Conservation (phyloP, 2,888 invertebrate genomes). For the Plagodis pulveraria region DNA sequence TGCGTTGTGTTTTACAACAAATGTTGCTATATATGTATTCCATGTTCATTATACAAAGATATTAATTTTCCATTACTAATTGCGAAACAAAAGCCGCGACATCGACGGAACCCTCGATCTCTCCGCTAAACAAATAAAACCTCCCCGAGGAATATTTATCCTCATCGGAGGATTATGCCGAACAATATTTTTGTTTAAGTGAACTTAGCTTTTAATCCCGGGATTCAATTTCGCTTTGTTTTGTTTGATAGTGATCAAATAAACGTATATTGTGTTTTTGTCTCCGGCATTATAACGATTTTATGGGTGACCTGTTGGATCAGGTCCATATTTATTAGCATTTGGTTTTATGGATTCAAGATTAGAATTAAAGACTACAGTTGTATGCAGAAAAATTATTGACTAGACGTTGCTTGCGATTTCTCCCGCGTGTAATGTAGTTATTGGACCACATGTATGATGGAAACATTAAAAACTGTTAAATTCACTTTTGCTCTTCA, state of each 20-base stretch:
- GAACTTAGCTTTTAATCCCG: slow-evolving; percentile 25
- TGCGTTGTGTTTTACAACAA: no score
- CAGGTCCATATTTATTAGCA: neutral
- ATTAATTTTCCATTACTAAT: no score
- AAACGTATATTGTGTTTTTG: slow-evolving; percentile 1
- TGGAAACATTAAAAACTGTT: no score
- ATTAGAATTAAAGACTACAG: neutral
- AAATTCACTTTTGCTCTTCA: no score
- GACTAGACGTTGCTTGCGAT: no score
- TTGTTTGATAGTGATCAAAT: slow-evolving; percentile 28
- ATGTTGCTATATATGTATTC: no score
- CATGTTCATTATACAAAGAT: no score
- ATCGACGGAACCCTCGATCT: neutral
- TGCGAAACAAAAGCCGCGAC: neutral
- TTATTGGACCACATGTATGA: no score
- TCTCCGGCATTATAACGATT: neutral
- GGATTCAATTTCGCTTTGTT: slow-evolving; percentile 25
- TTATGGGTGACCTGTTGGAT: neutral
- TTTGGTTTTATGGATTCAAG: neutral
- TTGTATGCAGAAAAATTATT: no score
- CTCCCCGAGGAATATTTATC: slow-evolving; percentile 13
- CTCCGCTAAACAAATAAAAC: slow-evolving; percentile 3
- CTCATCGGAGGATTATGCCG: slow-evolving; percentile 21
- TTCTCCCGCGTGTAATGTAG: neutral
- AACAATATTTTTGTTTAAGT: slow-evolving; percentile 31